A percentile compares a stretch with the other conserved stretches of the same genome.
Evolutionary conservation across 2,797 vertebrate species (phyloP).

Genomic region (Cryptoblepharus egeriae): DNA sequence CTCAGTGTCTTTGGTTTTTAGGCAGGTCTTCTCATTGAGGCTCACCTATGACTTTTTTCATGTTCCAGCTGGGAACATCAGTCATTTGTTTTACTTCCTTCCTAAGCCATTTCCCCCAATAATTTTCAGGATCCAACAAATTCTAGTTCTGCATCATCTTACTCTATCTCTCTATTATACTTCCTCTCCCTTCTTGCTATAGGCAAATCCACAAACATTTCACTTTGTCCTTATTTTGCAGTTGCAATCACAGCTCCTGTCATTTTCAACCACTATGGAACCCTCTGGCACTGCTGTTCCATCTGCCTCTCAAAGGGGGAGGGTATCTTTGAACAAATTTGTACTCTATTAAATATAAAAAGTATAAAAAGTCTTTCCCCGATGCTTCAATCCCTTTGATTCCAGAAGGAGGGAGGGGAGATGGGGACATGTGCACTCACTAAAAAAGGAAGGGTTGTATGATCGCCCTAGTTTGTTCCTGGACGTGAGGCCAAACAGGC

Average conservation of each 20-base stretch:
- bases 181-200: slow-evolving; percentile 37
- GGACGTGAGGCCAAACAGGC: slow-evolving; percentile 25
- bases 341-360: slow-evolving; percentile 58
- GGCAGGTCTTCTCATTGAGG: slow-evolving; percentile 49
- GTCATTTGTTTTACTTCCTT: slow-evolving; percentile 47
- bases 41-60: slow-evolving; percentile 40
- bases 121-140: slow-evolving; percentile 10
- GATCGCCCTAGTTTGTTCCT: slow-evolving; percentile 37
- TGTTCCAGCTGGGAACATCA: slow-evolving; percentile 52
- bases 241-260: slow-evolving; percentile 52
- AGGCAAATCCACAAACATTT: slow-evolving; percentile 51
- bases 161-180: slow-evolving; percentile 6
- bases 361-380: slow-evolving; percentile 29
- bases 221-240: slow-evolving; percentile 43
- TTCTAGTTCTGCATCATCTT: background rate
- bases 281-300: slow-evolving; percentile 27
- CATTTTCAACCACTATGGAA: slow-evolving; percentile 43
- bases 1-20: slow-evolving; percentile 50
- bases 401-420: background rate
- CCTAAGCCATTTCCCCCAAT: slow-evolving; percentile 52
- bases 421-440: no score
- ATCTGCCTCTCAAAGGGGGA: slow-evolving; percentile 53
- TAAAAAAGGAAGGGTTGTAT: slow-evolving; percentile 43
- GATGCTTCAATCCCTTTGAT: slow-evolving; percentile 32
- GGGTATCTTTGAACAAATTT: slow-evolving; percentile 50